These are phyloP conservation scores for Tiphia femorata DNA, from an alignment of 2,888 invertebrate genomes.

Conservation along the genomic window DNA sequence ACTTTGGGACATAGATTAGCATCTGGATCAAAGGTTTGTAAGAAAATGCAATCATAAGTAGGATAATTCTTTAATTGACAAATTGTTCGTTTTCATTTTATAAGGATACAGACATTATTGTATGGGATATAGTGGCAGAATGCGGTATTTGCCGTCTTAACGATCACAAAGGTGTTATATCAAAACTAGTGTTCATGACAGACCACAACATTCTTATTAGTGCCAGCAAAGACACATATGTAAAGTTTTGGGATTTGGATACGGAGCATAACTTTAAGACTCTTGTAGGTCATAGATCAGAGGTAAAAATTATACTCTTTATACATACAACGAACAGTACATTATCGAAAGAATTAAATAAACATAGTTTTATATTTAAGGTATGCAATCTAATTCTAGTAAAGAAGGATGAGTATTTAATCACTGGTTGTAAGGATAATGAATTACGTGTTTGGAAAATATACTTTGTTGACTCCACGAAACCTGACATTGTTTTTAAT, in stretches of 20 bases:
- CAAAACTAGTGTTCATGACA: conserved; percentile 82
- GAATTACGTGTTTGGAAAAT: conserved; percentile 90
- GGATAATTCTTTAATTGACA: background rate
- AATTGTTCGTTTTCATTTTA: too few species aligned
- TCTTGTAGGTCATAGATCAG: conserved; percentile 87
- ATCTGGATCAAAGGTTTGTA: conserved; percentile 85
- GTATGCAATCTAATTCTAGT: conserved; percentile 88
- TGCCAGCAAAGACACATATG: conserved; percentile 92
- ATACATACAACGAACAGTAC: background rate
- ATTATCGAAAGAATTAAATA: too few species aligned
- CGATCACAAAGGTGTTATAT: conserved; percentile 93
- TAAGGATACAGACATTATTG: conserved; percentile 92
- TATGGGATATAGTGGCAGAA: conserved; percentile 96
- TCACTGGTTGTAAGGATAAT: conserved; percentile 90
- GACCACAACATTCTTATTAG: conserved; percentile 80
- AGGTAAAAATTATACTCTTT: conserved; percentile 71
- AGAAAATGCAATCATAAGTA: background rate
- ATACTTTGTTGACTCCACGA: conserved; percentile 70
- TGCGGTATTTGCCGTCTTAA: conserved; percentile 88
- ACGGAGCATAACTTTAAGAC: conserved; percentile 97
- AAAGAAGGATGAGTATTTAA: conserved; percentile 83
- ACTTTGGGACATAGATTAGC: conserved; percentile 85
- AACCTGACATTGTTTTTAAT: conserved; percentile 67
- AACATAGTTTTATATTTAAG: conserved; percentile 70
- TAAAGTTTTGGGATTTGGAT: conserved; percentile 98